These are phyloP conservation scores for Epizoanthus stellaris DNA, from an alignment of 92 coral and sea anemone species.

Conservation along the genomic window DNA sequence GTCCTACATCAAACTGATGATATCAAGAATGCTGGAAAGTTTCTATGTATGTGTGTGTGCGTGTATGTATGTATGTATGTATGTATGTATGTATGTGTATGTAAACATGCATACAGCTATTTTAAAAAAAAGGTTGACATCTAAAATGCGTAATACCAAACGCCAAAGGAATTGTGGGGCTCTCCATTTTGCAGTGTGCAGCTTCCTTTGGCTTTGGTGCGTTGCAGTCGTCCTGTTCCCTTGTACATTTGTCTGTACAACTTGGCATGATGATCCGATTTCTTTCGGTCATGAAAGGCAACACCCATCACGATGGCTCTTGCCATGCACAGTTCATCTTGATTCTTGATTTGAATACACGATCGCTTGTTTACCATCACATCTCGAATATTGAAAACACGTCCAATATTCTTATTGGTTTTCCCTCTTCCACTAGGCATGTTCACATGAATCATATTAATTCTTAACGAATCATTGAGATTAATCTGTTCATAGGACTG, in stretches of 20 bases:
- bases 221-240: not conserved
- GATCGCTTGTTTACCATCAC: not conserved
- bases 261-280: not conserved
- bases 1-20: too few species aligned
- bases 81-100: too few species aligned
- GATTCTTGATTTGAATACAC: not conserved
- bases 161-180: too few species aligned
- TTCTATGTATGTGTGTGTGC: too few species aligned
- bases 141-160: too few species aligned
- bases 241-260: not conserved
- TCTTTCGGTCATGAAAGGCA: not conserved
- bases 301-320: not conserved
- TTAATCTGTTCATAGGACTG: not conserved
- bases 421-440: not conserved
- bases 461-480: not conserved
- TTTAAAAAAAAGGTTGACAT: too few species aligned
- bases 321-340: too few species aligned
- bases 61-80: too few species aligned
- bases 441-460: not conserved
- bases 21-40: too few species aligned
- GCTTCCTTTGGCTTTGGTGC: slow-evolving; percentile 4
- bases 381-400: not conserved
- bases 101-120: too few species aligned
- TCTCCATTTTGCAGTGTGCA: too few species aligned
- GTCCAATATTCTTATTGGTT: not conserved